Evolutionary conservation across 2,113 vertebrate genomes (phyloP).

Genomic region (Rhipidura dahli): DNA sequence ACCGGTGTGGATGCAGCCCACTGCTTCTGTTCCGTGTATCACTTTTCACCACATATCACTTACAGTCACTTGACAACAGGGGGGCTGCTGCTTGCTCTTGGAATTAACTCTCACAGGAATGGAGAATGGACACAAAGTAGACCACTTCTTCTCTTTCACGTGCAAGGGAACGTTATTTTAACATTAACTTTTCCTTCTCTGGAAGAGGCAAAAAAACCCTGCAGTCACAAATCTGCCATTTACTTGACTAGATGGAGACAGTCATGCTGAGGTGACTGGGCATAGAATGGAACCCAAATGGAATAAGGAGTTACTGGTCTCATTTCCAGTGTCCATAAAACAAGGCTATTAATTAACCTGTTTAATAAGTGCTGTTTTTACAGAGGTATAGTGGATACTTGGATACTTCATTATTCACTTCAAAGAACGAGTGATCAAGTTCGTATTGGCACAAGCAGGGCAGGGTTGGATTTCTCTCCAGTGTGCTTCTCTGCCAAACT

Average conservation of each 20-base stretch:
- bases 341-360: slow-evolving; percentile 18
- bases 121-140: neutral
- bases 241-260: neutral
- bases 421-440: neutral
- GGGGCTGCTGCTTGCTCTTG: neutral
- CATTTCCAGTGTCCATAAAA: neutral
- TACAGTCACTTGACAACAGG: neutral
- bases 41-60: neutral
- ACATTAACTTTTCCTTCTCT: neutral
- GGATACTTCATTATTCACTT: neutral
- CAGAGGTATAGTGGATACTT: neutral
- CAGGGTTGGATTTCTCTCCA: neutral
- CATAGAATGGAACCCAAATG: neutral
- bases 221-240: neutral
- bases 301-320: neutral
- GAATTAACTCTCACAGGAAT: neutral
- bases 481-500: neutral
- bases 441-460: neutral
- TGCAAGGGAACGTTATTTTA: neutral
- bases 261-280: neutral
- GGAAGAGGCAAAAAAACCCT: neutral
- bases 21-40: neutral
- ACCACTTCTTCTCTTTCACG: neutral
- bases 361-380: neutral
- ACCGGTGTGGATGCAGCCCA: neutral